phyloP scores from a whole-genome alignment of 2,797 vertebrate genomes.

The Lutjanus argentimaculatus region DNA sequence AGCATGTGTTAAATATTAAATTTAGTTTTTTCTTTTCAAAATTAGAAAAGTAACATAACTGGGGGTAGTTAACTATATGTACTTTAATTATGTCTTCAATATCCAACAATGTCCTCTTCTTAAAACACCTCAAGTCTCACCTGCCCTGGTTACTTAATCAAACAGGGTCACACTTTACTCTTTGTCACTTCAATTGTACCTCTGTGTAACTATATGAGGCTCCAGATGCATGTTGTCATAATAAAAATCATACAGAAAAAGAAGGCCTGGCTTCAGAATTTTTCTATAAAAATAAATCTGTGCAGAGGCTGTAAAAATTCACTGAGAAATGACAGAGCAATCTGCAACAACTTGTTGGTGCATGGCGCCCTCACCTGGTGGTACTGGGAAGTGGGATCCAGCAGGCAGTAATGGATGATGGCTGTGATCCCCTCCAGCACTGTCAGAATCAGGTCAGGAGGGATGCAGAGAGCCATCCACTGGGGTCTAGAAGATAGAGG shows the following conservation, averaged over 20 bases:
- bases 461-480: slow-evolving; percentile 96
- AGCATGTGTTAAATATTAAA: no score
- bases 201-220: no score
- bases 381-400: slow-evolving; percentile 96
- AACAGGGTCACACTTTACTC: no score
- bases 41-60: no score
- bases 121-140: no score
- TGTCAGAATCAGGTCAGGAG: slow-evolving; percentile 97
- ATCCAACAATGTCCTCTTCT: no score
- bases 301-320: neutral
- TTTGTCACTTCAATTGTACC: no score
- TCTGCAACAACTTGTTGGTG: slow-evolving; percentile 8
- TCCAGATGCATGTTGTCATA: no score
- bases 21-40: no score
- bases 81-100: no score
- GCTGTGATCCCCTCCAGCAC: slow-evolving; percentile 96
- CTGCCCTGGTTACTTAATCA: no score
- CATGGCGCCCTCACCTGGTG: slow-evolving; percentile 91
- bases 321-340: neutral
- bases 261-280: neutral
- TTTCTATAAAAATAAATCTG: neutral
- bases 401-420: slow-evolving; percentile 98
- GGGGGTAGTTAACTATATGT: no score
- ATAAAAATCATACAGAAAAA: neutral
- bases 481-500: slow-evolving; percentile 87